Evolutionary conservation across 2,888 invertebrate genomes (phyloP).

Genomic region (Apamea crenata): DNA sequence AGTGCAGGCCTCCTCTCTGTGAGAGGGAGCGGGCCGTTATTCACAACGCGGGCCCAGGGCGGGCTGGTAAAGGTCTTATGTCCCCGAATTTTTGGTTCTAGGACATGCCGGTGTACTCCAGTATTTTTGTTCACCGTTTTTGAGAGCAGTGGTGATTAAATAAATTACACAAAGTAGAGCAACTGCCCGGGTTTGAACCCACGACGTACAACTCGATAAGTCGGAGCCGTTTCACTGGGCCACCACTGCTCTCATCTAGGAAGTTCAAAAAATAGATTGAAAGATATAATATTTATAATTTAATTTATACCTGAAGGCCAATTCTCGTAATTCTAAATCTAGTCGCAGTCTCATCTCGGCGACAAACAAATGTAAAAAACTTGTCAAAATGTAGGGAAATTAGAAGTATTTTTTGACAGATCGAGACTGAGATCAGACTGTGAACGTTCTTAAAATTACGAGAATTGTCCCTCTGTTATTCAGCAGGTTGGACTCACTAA

Average conservation of each 20-base stretch:
- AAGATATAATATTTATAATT: background rate
- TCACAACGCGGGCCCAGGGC: background rate
- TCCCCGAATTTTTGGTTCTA: background rate
- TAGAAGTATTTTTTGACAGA: too few species aligned
- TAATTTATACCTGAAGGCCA: background rate
- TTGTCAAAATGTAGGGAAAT: too few species aligned
- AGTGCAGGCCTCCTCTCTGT: background rate
- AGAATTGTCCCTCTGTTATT: too few species aligned
- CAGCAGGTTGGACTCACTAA: too few species aligned
- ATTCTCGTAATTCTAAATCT: too few species aligned
- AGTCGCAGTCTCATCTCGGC: too few species aligned
- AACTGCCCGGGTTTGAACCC: background rate
- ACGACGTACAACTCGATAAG: background rate
- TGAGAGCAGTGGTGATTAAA: background rate
- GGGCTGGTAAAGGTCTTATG: background rate
- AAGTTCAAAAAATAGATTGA: background rate
- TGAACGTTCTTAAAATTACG: too few species aligned
- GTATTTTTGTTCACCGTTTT: background rate
- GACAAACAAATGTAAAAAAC: too few species aligned
- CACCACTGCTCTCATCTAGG: background rate
- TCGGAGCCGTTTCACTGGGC: background rate
- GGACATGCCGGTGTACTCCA: background rate
- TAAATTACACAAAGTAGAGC: background rate
- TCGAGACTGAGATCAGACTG: too few species aligned
- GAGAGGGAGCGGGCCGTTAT: background rate